Evolutionary conservation across 2,888 invertebrate genomes (phyloP).

Genomic region (Drymonia ruficornis): DNA sequence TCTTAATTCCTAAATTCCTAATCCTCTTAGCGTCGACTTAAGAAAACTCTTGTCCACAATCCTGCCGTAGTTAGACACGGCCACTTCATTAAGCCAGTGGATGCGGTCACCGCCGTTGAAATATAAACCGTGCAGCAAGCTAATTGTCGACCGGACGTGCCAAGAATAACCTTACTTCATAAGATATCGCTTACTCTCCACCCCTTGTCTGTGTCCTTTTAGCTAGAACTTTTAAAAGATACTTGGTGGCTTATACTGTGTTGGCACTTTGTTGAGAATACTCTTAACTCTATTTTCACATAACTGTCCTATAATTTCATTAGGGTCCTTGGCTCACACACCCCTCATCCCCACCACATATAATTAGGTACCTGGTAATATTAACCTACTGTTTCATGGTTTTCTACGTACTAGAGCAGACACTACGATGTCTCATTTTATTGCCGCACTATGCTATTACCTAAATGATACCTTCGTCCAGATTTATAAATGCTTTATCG

Average conservation of each 20-base stretch:
- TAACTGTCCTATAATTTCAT: too few relatives aligned
- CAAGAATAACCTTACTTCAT: conserved; percentile 54
- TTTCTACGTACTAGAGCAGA: too few relatives aligned
- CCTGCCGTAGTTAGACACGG: conserved; percentile 50
- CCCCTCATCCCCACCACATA: too few relatives aligned
- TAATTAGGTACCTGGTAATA: too few relatives aligned
- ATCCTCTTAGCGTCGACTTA: conserved; percentile 17
- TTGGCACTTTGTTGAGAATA: neutral
- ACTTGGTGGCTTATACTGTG: neutral
- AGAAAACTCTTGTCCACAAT: conserved; percentile 43
- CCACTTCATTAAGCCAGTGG: conserved; percentile 40
- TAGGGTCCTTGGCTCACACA: too few relatives aligned
- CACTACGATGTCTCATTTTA: too few relatives aligned
- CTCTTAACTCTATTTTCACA: too few relatives aligned
- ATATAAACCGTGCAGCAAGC: conserved; percentile 47
- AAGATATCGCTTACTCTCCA: conserved; percentile 41
- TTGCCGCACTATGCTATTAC: too few relatives aligned
- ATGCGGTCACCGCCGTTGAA: conserved; percentile 30
- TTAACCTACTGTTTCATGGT: too few relatives aligned
- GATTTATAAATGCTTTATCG: too few relatives aligned
- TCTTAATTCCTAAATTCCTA: neutral
- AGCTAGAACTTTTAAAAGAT: conserved; percentile 7
- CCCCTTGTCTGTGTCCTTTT: conserved; percentile 32
- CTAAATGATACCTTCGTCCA: too few relatives aligned
- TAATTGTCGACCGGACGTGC: conserved; percentile 61